A percentile compares a stretch with the other conserved stretches of the same genome.
Conservation (phyloP, 2,888 invertebrate species). For the Acleris sparsana region DNA sequence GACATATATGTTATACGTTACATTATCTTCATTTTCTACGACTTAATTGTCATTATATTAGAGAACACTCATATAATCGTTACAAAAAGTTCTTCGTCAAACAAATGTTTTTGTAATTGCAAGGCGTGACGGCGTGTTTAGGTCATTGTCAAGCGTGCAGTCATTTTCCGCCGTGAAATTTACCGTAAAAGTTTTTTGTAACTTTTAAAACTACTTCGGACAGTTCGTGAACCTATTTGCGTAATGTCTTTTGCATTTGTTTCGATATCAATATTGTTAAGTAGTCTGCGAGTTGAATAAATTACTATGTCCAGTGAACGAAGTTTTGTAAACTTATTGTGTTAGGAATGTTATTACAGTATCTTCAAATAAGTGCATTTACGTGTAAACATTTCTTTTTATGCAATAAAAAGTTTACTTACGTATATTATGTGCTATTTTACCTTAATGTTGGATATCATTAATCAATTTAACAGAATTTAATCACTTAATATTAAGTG, state of each 20-base stretch:
- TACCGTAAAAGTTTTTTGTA: constrained; percentile 65
- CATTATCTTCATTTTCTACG: too few relatives aligned
- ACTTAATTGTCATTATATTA: too few relatives aligned
- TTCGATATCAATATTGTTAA: constrained; percentile 39
- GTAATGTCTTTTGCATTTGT: constrained; percentile 60
- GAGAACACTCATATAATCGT: neutral
- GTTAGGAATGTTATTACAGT: neutral
- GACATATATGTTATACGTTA: too few relatives aligned
- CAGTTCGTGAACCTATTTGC: constrained; percentile 62
- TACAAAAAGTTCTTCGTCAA: constrained; percentile 15
- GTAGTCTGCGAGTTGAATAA: constrained; percentile 9
- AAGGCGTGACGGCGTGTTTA: constrained; percentile 48
- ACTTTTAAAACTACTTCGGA: constrained; percentile 68
- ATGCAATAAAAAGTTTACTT: too few relatives aligned
- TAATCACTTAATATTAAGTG: too few relatives aligned
- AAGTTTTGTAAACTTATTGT: neutral
- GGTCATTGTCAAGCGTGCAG: constrained; percentile 77
- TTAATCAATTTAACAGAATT: too few relatives aligned
- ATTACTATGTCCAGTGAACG: neutral
- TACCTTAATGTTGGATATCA: too few relatives aligned
- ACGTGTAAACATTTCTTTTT: too few relatives aligned
- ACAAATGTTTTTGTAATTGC: constrained; percentile 34
- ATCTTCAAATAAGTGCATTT: too few relatives aligned
- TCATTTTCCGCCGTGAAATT: constrained; percentile 70
- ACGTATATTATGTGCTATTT: too few relatives aligned